A percentile compares a stretch with the other conserved stretches of the same genome.
Conservation (phyloP, 2,888 invertebrate genomes). For the Dromius quadrimaculatus region DNA sequence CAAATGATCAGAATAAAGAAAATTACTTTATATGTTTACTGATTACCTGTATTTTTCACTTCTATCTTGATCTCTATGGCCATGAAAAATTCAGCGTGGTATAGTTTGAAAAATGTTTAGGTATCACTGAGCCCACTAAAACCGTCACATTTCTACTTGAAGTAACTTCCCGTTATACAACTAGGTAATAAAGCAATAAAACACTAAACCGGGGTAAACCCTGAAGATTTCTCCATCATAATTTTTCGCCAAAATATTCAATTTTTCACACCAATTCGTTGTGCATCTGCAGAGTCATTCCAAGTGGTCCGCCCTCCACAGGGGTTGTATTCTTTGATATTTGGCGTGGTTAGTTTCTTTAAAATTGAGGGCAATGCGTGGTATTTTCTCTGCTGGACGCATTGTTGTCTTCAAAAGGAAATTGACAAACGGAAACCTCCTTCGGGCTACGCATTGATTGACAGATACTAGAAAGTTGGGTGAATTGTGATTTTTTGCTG, state of each 20-base stretch:
- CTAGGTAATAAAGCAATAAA: conserved; percentile 30
- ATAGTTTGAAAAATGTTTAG: too few relatives aligned
- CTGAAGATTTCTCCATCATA: conserved; percentile 25
- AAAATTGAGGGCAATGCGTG: conserved; percentile 1
- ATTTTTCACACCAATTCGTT: conserved; percentile 57
- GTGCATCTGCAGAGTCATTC: conserved; percentile 57
- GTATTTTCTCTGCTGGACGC: conserved; percentile 28
- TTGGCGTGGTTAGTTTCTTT: conserved; percentile 10
- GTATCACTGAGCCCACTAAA: too few relatives aligned
- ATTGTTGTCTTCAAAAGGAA: conserved; percentile 28
- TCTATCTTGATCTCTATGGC: too few relatives aligned
- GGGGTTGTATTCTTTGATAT: conserved; percentile 18
- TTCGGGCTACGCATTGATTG: neutral
- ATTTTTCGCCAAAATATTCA: conserved; percentile 52
- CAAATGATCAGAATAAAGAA: too few relatives aligned
- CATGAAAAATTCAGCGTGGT: too few relatives aligned
- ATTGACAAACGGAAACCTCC: conserved; percentile 7
- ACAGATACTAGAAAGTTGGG: neutral
- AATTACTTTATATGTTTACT: too few relatives aligned
- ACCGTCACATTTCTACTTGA: too few relatives aligned
- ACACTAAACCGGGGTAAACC: conserved; percentile 15
- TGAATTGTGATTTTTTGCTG: conserved; percentile 36
- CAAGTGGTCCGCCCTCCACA: conserved; percentile 10
- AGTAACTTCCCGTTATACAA: too few relatives aligned
- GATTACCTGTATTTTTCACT: too few relatives aligned